These are phyloP conservation scores for Nowickia ferox DNA, from an alignment of 2,888 invertebrate genomes.

Conservation along the genomic window DNA sequence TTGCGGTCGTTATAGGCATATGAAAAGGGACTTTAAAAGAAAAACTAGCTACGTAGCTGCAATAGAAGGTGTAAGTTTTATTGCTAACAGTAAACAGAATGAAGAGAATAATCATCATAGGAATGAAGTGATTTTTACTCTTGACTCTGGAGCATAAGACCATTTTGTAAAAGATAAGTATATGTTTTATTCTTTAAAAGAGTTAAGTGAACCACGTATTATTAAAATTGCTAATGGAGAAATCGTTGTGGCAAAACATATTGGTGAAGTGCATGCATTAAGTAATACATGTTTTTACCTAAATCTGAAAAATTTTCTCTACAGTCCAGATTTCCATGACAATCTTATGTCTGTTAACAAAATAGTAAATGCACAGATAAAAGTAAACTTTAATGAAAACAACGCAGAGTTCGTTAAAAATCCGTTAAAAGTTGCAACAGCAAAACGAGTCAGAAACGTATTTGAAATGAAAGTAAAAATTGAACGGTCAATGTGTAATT, in stretches of 20 bases:
- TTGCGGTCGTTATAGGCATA: not conserved
- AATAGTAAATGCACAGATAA: too few species aligned
- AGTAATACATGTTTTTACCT: not conserved
- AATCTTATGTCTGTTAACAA: slow-evolving; percentile 20
- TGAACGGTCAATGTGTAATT: too few species aligned
- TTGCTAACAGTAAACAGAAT: too few species aligned
- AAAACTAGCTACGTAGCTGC: not conserved
- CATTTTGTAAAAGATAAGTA: not conserved
- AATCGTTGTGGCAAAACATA: slow-evolving; percentile 14
- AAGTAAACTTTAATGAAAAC: too few species aligned
- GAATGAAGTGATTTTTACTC: not conserved
- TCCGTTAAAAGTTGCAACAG: too few species aligned
- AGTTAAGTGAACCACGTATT: not conserved
- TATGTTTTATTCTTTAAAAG: slow-evolving; percentile 8
- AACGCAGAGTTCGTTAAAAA: too few species aligned
- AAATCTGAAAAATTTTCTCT: too few species aligned
- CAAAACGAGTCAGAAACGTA: too few species aligned
- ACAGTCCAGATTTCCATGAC: not conserved
- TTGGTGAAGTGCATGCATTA: not conserved
- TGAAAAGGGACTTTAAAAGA: not conserved
- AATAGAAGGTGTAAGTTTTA: not conserved
- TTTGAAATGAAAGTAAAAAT: too few species aligned
- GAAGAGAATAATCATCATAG: too few species aligned
- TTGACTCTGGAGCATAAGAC: not conserved
- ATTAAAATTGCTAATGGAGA: too few species aligned